Evolutionary conservation across 2,888 invertebrate species (phyloP).

Genomic region (Drosophila prolongata): DNA sequence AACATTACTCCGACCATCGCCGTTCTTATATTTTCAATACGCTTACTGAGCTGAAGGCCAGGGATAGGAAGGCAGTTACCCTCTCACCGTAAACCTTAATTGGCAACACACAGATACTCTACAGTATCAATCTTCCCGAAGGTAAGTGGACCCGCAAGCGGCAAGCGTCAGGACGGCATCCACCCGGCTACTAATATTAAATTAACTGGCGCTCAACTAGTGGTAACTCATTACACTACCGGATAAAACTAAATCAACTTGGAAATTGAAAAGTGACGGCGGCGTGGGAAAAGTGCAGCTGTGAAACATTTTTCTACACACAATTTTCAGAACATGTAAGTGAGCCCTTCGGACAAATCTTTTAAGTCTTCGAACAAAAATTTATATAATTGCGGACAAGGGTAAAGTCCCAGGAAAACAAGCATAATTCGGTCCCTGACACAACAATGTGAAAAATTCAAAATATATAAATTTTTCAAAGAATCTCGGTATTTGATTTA

Average conservation of each 20-base stretch:
- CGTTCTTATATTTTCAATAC: too few relatives aligned
- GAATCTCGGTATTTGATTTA: background rate
- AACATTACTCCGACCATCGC: too few relatives aligned
- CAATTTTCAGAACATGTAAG: conserved; percentile 2
- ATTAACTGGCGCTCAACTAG: background rate
- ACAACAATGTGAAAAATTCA: background rate
- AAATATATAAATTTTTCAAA: background rate
- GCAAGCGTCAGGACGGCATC: too few relatives aligned
- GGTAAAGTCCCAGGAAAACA: too few relatives aligned
- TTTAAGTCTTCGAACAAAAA: background rate
- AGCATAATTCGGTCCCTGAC: background rate
- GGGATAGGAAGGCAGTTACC: too few relatives aligned
- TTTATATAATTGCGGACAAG: too few relatives aligned
- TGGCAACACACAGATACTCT: too few relatives aligned
- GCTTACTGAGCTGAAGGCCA: too few relatives aligned
- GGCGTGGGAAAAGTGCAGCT: background rate
- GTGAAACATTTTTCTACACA: background rate
- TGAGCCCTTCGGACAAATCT: background rate
- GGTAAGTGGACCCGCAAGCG: too few relatives aligned
- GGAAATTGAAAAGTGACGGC: background rate
- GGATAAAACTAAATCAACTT: background rate
- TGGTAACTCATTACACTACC: background rate
- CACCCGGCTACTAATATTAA: too few relatives aligned
- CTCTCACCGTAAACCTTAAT: too few relatives aligned
- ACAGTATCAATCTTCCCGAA: too few relatives aligned